A percentile compares a stretch with the other conserved stretches of the same genome.
Conservation (phyloP, 2,888 invertebrate genomes). For the Eilema griseolum region DNA sequence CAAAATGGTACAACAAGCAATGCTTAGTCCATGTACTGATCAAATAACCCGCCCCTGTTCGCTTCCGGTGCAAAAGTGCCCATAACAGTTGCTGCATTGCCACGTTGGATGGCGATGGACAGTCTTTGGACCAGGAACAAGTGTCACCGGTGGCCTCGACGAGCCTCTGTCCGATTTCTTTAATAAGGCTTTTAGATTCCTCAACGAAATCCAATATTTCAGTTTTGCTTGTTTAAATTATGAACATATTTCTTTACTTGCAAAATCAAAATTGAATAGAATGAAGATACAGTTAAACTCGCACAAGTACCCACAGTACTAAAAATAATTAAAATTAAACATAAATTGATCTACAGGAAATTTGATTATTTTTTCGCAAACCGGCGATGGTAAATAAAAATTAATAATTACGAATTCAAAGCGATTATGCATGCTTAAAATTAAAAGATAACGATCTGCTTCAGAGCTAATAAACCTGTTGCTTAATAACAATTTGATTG, state of each 20-base stretch:
- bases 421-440: slow-evolving; percentile 1
- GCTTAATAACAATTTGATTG: background rate
- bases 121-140: too few species aligned
- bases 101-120: too few species aligned
- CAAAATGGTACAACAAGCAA: too few species aligned
- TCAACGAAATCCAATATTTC: too few species aligned
- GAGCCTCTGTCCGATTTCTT: too few species aligned
- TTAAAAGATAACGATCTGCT: background rate
- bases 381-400: background rate
- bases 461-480: background rate
- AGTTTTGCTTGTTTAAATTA: background rate
- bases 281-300: background rate
- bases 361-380: slow-evolving; percentile 1
- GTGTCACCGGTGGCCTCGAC: too few species aligned
- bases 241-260: background rate
- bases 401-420: background rate
- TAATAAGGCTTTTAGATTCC: too few species aligned
- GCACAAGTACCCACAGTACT: background rate
- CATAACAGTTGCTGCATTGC: too few species aligned
- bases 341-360: background rate
- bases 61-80: too few species aligned
- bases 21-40: too few species aligned
- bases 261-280: background rate
- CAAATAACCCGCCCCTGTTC: too few species aligned
- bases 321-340: background rate